Percentiles rank a stretch among this genome's conserved stretches.
Conservation (phyloP, 1,140 invertebrate genomes). For the Micrasema longulum region DNA sequence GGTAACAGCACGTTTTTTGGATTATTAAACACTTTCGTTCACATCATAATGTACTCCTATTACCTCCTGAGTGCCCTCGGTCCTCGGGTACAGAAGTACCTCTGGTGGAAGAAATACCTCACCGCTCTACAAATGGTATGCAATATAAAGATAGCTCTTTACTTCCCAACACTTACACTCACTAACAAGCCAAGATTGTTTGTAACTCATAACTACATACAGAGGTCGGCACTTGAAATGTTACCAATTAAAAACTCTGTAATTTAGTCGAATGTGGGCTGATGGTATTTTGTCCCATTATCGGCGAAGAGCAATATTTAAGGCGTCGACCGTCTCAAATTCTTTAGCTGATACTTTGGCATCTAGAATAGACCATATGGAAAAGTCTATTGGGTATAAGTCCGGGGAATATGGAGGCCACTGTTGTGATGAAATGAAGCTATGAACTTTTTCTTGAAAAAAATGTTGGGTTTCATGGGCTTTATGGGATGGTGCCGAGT, state of each 20-base stretch:
- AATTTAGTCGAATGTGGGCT: background rate
- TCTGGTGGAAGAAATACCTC: constrained; percentile 93
- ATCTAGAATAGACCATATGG: background rate
- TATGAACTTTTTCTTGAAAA: no score
- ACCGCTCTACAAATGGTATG: constrained; percentile 84
- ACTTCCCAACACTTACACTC: background rate
- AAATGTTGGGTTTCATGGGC: no score
- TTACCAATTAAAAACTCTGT: background rate
- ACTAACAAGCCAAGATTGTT: background rate
- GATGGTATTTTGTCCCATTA: no score
- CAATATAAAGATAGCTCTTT: background rate
- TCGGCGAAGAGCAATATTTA: no score
- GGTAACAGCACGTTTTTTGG: constrained; percentile 86
- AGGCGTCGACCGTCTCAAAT: no score
- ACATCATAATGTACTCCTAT: constrained; percentile 89
- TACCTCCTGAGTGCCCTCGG: constrained; percentile 85
- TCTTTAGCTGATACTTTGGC: no score
- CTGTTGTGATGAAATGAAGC: no score
- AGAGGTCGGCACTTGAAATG: no score
- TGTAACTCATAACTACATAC: background rate
- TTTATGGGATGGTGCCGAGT: no score
- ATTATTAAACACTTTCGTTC: constrained; percentile 89
- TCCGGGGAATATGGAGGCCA: no score
- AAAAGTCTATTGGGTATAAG: background rate
- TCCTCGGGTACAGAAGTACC: constrained; percentile 79